Evolutionary conservation across 2,113 vertebrate genomes (phyloP).

Genomic region (Climacteris rufus): DNA sequence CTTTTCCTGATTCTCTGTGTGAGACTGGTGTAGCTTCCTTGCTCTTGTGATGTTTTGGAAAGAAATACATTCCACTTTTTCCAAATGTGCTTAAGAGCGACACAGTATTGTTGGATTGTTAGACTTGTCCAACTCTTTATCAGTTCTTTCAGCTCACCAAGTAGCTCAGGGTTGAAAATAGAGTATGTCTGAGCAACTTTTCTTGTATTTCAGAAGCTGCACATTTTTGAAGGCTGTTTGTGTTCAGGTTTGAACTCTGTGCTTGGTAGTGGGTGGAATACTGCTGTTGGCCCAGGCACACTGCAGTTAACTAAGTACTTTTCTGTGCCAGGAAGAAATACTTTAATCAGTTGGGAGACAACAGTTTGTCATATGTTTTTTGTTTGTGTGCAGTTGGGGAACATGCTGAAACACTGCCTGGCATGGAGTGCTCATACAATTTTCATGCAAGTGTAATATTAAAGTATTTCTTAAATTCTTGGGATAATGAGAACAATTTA

Average conservation of each 20-base stretch:
- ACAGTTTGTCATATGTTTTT: conserved; percentile 62
- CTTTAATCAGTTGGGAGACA: conserved; percentile 61
- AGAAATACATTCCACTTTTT: not conserved
- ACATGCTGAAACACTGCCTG: conserved; percentile 53
- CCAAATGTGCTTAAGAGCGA: not conserved
- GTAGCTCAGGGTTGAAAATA: conserved; percentile 12
- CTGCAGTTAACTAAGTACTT: conserved; percentile 53
- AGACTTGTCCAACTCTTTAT: not conserved
- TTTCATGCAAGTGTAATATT: conserved; percentile 41
- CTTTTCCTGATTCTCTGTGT: not conserved
- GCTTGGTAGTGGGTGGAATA: conserved; percentile 55
- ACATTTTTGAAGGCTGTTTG: not conserved
- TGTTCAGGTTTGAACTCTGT: conserved; percentile 63
- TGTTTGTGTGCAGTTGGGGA: conserved; percentile 58
- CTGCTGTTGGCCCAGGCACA: conserved; percentile 30
- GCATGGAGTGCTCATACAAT: conserved; percentile 34
- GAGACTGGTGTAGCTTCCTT: not conserved
- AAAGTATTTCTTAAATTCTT: conserved; percentile 48
- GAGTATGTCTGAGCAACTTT: no score
- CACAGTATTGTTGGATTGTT: not conserved
- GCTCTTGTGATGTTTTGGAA: not conserved
- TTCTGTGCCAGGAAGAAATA: conserved; percentile 59
- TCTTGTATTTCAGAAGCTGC: conserved; percentile 10
- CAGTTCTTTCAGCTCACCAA: not conserved
- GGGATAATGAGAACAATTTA: conserved; percentile 39